These are phyloP conservation scores for Hydropsyche betteni DNA, from an alignment of 2,888 invertebrate genomes.

Conservation along the genomic window DNA sequence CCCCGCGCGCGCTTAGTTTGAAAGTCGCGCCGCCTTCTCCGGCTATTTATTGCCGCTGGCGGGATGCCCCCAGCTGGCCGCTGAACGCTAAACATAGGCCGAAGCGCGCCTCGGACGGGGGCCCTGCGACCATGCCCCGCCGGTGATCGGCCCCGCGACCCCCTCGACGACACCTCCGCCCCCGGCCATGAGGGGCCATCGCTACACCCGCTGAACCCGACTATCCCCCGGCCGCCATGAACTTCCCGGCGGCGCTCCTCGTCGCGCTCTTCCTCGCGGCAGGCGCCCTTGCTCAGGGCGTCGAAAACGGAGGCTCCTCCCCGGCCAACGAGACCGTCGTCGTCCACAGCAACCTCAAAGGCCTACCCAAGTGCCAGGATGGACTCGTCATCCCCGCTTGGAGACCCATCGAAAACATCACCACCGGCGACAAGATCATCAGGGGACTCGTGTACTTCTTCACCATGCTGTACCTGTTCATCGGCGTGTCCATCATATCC, in stretches of 20 bases:
- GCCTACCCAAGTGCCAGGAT: constrained; percentile 70
- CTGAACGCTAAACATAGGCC: constrained; percentile 20
- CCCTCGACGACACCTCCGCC: not conserved
- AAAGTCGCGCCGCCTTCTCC: constrained; percentile 6
- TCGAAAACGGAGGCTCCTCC: constrained; percentile 57
- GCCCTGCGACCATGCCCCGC: constrained; percentile 8
- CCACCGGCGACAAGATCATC: constrained; percentile 78
- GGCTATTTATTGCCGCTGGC: constrained; percentile 34
- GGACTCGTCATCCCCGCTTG: constrained; percentile 91
- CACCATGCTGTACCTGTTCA: constrained; percentile 91
- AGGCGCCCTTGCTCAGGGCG: constrained; percentile 54
- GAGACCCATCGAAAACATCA: constrained; percentile 82
- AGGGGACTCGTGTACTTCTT: constrained; percentile 93
- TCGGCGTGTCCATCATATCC: constrained; percentile 98
- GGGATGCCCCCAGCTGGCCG: constrained; percentile 30
- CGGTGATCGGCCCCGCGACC: constrained; percentile 1
- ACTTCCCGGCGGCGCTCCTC: constrained; percentile 1
- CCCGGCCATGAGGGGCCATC: not conserved
- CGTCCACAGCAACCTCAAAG: constrained; percentile 11
- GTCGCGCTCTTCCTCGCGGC: constrained; percentile 33
- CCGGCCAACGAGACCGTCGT: constrained; percentile 28
- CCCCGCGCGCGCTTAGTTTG: constrained; percentile 34
- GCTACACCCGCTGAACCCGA: too few relatives aligned
- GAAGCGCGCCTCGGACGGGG: not conserved
- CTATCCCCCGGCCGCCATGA: not conserved